Evolutionary conservation across 2,888 invertebrate genomes (phyloP).

Genomic region (Lithodes maja): DNA sequence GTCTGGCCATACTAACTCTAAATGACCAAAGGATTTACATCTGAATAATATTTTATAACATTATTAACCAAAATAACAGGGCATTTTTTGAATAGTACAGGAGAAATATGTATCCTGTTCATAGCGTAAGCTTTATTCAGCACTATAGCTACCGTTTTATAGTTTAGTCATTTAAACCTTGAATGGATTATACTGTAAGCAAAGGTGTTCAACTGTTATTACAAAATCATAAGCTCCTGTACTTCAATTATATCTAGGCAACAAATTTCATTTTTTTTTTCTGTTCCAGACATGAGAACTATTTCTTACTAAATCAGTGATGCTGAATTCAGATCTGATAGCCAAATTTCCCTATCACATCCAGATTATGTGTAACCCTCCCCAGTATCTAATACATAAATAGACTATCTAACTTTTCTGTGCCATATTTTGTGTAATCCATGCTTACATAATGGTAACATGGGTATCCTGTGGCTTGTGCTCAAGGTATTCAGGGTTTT

Average conservation of each 20-base stretch:
- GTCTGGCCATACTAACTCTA: too few relatives aligned
- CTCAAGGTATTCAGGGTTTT: constrained; percentile 60
- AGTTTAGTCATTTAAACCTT: too few relatives aligned
- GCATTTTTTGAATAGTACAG: too few relatives aligned
- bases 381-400: neutral
- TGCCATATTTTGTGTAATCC: neutral
- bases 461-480: constrained; percentile 55
- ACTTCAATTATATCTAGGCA: neutral
- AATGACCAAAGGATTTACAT: too few relatives aligned
- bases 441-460: constrained; percentile 56
- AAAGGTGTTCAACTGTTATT: too few relatives aligned
- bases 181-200: too few relatives aligned
- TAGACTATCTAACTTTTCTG: neutral
- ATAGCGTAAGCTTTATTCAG: too few relatives aligned
- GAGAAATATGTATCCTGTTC: too few relatives aligned
- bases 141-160: too few relatives aligned
- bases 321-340: neutral
- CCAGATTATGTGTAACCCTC: neutral
- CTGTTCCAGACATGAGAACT: neutral
- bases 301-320: neutral
- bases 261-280: neutral
- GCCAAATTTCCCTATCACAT: neutral
- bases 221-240: too few relatives aligned
- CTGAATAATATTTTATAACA: too few relatives aligned
- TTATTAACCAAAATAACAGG: too few relatives aligned